Base-by-base conservation (phyloP, 1,140 invertebrate species). In the Calliphora vicina region DNA sequence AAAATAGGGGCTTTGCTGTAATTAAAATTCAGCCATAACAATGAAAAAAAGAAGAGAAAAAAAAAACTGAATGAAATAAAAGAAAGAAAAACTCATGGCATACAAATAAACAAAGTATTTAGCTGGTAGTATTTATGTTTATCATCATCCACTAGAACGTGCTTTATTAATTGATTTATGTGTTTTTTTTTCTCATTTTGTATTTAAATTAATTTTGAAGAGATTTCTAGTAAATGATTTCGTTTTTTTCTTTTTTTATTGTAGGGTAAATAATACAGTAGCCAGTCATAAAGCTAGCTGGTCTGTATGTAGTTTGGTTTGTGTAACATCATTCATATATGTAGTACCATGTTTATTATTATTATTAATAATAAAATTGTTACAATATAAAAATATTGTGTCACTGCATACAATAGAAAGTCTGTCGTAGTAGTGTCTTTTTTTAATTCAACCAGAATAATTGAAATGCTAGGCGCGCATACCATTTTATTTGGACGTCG, bases 391-490 rank as follows among this genome's bases (percentile, higher is more conserved):
- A 57, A 57, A 57, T 57, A 57, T 57, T 6, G 45, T 57, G 45
- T 57, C 45, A 57, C 45, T 57, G 45, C 17, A 17, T 15, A 57
- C 45, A 57, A 57, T 57, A 57, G 45, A 57, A 57, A 57, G 45
- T 57, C 45, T 15, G 45, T 13, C 45, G 9, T n/a, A n/a, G 43
- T 45, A 9, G 43, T 57, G 45, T 57, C 17, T 57, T 9, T 17
- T 2, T 12, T 57, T 57, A 9, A 13, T 13, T 57, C 45, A 17
- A 15, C 9, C 9, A 57, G 45, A 57, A 57, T 73, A 29, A 82
- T 82, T 82, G 81, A 82, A 82, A 82, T 82, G 81, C 81, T 82
- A 29, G 81, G 61, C 81, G 42, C 81, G 67, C 81, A 73, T 67
- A 73, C 12, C 17, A 35, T 74, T 35, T 29, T 27, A 35, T 74